Evolutionary conservation across 2,888 invertebrate genomes (phyloP), one percentile per base, ranked within the genome.

Genomic region (Rhagium mordax): DNA sequence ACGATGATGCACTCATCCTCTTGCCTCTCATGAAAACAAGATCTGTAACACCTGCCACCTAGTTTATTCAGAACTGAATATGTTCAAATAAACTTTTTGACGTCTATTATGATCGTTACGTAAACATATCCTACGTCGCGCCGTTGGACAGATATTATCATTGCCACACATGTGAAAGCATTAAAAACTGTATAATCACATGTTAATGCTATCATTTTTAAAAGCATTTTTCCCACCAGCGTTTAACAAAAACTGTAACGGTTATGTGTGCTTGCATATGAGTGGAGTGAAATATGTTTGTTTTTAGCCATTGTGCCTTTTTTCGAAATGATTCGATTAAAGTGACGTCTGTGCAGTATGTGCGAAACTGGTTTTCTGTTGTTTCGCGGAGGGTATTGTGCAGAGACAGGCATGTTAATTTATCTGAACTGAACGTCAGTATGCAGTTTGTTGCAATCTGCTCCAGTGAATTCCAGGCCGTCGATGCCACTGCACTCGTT

Each of bases 61-160:
- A 33, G 53, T 65, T 65, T 64, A 64, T 24, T 15, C 24, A 15
- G 47, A 20, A n/a, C 21, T 49, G 48, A 27, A 27, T 27, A 27
- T 10, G 64, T 64, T 64, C 64, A 64, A 64, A 64, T 64, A 64
- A 64, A 64, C 64, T 64, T 24, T 64, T 24, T 64, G 64, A 64
- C 64, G 15, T 48, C 49, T 49, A 64, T 49, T 27, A 27, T 24
- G 21, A 15, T 64, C 49, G 27, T 16, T 29, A n/a, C 24, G 64
- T 64, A 64, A 64, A 64, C 64, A 64, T 16, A n/a, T 20, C n/a
- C n/a, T n/a, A 18, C 18, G 48, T 41, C 48, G 47, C 33, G 62
- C 33, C 20, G 29, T 18, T 48, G 51, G 61, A 48, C 29, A 49
- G 48, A 51, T 64, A 51, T 27, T 49, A 51, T 64, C 64, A 49